These are phyloP conservation scores for Charanyca ferruginea DNA, from an alignment of 2,888 invertebrate species.

Conservation along the genomic window DNA sequence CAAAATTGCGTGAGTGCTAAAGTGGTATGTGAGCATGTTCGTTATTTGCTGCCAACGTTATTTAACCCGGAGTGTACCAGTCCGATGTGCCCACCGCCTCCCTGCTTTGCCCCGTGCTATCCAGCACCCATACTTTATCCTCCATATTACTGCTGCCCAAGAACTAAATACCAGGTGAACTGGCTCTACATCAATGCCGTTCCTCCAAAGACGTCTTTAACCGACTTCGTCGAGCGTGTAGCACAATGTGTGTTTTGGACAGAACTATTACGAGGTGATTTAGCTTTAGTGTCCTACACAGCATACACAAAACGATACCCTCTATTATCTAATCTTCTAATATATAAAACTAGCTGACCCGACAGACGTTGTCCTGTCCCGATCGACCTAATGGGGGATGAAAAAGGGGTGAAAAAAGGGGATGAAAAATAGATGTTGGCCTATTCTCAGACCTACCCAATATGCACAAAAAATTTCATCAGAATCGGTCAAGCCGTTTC, in stretches of 20 bases:
- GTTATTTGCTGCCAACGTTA: conserved; percentile 19
- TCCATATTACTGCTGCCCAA: conserved; percentile 75
- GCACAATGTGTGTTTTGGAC: conserved; percentile 93
- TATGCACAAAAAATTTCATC: too few relatives aligned
- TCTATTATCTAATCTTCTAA: too few relatives aligned
- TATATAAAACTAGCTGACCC: too few relatives aligned
- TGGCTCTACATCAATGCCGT: conserved; percentile 92
- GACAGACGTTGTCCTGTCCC: too few relatives aligned
- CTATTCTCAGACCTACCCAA: too few relatives aligned
- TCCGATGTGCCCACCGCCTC: conserved; percentile 39
- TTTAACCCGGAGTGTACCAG: not conserved
- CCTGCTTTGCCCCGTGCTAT: conserved; percentile 32
- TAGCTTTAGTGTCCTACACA: conserved; percentile 39
- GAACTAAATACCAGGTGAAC: conserved; percentile 79
- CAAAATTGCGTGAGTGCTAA: conserved; percentile 22
- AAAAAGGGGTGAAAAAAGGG: too few relatives aligned
- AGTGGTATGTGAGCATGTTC: conserved; percentile 34
- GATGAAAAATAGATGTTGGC: too few relatives aligned
- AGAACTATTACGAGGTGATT: conserved; percentile 94
- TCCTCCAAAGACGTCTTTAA: conserved; percentile 91
- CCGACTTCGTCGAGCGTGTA: conserved; percentile 94
- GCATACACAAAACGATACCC: too few relatives aligned
- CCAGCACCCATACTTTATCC: conserved; percentile 62
- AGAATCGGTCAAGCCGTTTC: too few relatives aligned
- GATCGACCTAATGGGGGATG: too few relatives aligned